Conservation (phyloP, 2,113 vertebrate genomes). For the Promerops cafer region DNA sequence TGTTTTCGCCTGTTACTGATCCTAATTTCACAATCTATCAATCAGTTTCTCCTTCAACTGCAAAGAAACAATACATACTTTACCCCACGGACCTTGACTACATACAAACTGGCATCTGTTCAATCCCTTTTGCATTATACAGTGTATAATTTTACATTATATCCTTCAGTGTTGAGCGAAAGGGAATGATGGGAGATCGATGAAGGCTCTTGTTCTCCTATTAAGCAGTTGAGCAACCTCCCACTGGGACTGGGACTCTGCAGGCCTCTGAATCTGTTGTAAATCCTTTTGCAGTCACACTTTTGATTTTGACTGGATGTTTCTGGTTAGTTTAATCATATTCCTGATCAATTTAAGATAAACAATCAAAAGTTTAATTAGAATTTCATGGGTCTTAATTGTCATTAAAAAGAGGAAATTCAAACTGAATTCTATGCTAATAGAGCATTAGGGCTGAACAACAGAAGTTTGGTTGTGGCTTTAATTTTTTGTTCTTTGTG, state of each 20-base stretch:
- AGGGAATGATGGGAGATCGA: neutral
- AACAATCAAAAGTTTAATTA: neutral
- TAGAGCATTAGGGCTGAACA: neutral
- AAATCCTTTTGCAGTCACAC: slow-evolving; percentile 8
- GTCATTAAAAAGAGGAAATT: neutral
- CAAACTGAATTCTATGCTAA: neutral
- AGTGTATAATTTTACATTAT: slow-evolving; percentile 36
- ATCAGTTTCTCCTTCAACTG: slow-evolving; percentile 7
- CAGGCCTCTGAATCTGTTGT: neutral
- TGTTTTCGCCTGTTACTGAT: slow-evolving; percentile 1
- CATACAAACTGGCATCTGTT: slow-evolving; percentile 9
- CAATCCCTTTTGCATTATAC: neutral
- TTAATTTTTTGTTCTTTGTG: neutral
- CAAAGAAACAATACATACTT: neutral
- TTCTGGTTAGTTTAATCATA: slow-evolving; percentile 16
- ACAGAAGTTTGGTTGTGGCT: neutral
- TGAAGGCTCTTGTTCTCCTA: neutral
- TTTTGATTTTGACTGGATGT: neutral
- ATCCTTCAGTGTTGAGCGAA: neutral
- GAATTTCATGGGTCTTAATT: slow-evolving; percentile 6
- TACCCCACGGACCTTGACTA: neutral
- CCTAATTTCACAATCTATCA: slow-evolving; percentile 19
- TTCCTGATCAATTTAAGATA: slow-evolving; percentile 8
- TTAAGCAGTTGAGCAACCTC: slow-evolving; percentile 11
- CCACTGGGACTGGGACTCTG: neutral